phyloP scores from a whole-genome alignment of 2,797 vertebrate genomes.

The Carcharodon carcharias region DNA sequence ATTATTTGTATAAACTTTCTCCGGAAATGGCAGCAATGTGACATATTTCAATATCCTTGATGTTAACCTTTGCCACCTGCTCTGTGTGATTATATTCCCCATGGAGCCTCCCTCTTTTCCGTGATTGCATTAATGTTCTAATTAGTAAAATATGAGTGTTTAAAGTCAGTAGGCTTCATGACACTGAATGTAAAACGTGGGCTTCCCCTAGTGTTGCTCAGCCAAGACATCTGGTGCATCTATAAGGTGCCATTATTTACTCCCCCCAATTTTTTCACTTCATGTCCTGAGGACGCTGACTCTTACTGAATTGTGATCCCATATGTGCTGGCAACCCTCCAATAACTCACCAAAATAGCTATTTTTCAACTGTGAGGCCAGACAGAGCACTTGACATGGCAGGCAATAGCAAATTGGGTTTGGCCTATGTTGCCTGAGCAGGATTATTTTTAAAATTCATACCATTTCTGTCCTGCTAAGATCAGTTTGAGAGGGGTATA shows the following conservation, averaged over 20 bases:
- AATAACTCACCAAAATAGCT: constrained; percentile 10
- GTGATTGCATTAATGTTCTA: constrained; percentile 28
- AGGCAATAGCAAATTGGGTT: not conserved
- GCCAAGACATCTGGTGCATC: constrained; percentile 12
- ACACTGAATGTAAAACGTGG: not conserved
- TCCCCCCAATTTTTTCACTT: not conserved
- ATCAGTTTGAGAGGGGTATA: not conserved
- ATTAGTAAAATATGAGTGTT: constrained; percentile 32
- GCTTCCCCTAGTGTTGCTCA: not conserved
- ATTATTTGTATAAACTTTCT: constrained; percentile 25
- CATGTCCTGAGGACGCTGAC: not conserved
- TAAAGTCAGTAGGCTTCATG: constrained; percentile 13
- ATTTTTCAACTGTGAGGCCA: not conserved
- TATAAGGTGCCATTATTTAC: not conserved
- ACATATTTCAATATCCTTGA: constrained; percentile 34
- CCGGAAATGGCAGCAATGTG: constrained; percentile 27
- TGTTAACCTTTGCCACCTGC: constrained; percentile 34
- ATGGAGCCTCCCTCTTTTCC: constrained; percentile 12
- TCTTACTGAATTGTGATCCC: constrained; percentile 1
- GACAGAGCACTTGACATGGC: not conserved
- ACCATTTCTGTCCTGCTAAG: not conserved
- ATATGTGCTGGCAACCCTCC: not conserved
- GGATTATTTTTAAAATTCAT: not conserved
- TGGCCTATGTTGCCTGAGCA: not conserved
- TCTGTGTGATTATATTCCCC: not conserved